phyloP scores from a whole-genome alignment of 2,113 vertebrate genomes.

The Archocentrus centrarchus region DNA sequence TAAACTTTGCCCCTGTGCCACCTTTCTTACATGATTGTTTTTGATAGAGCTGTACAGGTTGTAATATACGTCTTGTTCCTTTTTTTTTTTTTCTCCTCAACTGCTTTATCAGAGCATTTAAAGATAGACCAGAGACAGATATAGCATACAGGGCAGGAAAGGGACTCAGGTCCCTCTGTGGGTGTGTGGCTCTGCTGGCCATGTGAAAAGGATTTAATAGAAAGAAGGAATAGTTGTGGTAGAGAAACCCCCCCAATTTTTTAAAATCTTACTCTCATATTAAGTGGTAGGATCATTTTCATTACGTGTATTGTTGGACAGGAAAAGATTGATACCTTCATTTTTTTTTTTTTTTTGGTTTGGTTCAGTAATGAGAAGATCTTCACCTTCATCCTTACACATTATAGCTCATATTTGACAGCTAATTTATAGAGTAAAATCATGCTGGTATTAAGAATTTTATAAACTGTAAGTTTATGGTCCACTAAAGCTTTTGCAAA shows the following conservation, averaged over 20 bases:
- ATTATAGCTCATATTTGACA: too few species aligned
- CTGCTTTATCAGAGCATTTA: slow-evolving; percentile 24
- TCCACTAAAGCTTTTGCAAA: too few species aligned
- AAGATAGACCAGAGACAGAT: slow-evolving; percentile 57
- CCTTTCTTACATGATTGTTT: not conserved
- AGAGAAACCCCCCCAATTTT: slow-evolving; percentile 10
- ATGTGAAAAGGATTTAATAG: slow-evolving; percentile 39
- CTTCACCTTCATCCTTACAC: not conserved
- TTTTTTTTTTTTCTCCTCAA: not conserved
- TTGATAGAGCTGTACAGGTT: slow-evolving; percentile 9
- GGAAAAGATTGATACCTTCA: too few species aligned
- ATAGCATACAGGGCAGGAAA: slow-evolving; percentile 45
- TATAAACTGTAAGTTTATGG: too few species aligned
- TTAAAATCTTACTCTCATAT: slow-evolving; percentile 18
- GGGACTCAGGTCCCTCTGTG: slow-evolving; percentile 42
- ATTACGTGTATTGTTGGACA: not conserved
- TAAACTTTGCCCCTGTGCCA: not conserved
- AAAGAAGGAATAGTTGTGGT: not conserved
- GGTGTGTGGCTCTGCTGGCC: slow-evolving; percentile 31
- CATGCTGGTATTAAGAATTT: too few species aligned
- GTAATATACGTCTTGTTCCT: not conserved
- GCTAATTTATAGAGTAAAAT: too few species aligned
- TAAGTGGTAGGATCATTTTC: not conserved
- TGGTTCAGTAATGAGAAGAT: too few species aligned
- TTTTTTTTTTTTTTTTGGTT: not conserved